Evolutionary conservation across 1,140 invertebrate species (phyloP), one percentile per base, ranked within the genome.

Genomic region (Steinernema feltiae): DNA sequence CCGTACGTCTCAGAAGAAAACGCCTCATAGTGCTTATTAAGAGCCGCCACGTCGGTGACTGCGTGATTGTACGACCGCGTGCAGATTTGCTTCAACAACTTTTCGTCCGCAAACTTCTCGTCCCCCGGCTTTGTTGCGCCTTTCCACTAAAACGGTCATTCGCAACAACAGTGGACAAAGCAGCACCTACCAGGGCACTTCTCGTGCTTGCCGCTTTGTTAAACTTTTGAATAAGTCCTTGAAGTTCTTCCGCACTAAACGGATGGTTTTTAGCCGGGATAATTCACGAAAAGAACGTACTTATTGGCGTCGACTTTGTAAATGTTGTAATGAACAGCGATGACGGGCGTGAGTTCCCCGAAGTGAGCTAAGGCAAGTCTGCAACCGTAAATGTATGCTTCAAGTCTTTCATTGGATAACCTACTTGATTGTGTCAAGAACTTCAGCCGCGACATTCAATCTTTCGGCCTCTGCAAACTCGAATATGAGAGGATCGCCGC

Each of bases 21-120:
- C n/a, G 83, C 81, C 71, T 86, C 83, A 53, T 84, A 84, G 70
- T 84, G 84, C 32, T 82, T 83, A 69, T 86, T 84, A 35, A 84
- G 73, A 0, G 77, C 70, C 30, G 76, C 75, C 35, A 82, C 83
- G 71, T 81, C 76, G 7, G 81, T 76, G 15, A 84, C 84, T 1
- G 83, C 84, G 29, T 48, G n/a, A 46, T 73, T 48, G 32, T 63
- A 79, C 2, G 76, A 24, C 18, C 29, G 27, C 21, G 30, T 48
- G 76, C 48, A 71, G 69, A 71, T 73, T 1, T 63, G 46, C 27
- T 29, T 78, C n/a, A 79, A 30, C 3, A 76, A 27, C 0, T 21
- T 29, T 30, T n/a, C 7, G n/a, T 69, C 75, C 24, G 74, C 53
- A 17, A 74, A 29, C 32, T 77, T 74, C 69, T 78, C 24, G 48